Conservation (phyloP, 2,888 invertebrate species). For the Sinohyriopsis cumingii region DNA sequence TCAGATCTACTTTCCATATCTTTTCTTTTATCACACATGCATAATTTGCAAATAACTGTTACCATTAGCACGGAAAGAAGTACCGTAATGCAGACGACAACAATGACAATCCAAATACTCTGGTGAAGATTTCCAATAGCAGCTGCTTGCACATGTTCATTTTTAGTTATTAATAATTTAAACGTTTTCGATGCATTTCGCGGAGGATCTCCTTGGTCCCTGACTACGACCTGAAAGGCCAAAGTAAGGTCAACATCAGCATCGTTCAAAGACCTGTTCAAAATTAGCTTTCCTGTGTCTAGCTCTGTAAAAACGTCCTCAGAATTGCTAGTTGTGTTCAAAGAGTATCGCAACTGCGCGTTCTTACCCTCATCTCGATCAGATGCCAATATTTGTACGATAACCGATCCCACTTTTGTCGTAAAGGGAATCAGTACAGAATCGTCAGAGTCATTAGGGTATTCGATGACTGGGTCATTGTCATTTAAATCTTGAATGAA, state of each 20-base stretch:
- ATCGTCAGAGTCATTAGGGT: conserved; percentile 49
- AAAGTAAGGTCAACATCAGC: conserved; percentile 38
- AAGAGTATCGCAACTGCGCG: conserved; percentile 43
- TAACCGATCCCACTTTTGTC: conserved; percentile 25
- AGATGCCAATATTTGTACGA: conserved; percentile 40
- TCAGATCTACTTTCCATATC: conserved; percentile 9
- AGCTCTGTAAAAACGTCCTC: conserved; percentile 39
- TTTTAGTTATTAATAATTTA: conserved; percentile 33
- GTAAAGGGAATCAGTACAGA: conserved; percentile 36
- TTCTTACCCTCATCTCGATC: conserved; percentile 56
- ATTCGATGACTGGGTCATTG: conserved; percentile 56
- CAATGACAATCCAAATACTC: conserved; percentile 40
- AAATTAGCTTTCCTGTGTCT: conserved; percentile 42
- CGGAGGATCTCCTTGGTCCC: conserved; percentile 52
- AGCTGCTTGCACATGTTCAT: conserved; percentile 6
- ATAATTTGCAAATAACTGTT: conserved; percentile 35
- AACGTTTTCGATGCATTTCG: conserved; percentile 32
- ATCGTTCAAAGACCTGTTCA: conserved; percentile 33
- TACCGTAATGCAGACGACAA: conserved; percentile 34
- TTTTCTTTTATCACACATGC: conserved; percentile 26
- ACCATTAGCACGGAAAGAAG: conserved; percentile 41
- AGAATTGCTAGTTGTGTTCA: conserved; percentile 43
- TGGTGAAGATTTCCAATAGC: background rate
- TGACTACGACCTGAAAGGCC: conserved; percentile 44
- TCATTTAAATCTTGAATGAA: conserved; percentile 62